Base-by-base conservation (phyloP, 2,113 vertebrate genomes). In the Nyctibius bracteatus region DNA sequence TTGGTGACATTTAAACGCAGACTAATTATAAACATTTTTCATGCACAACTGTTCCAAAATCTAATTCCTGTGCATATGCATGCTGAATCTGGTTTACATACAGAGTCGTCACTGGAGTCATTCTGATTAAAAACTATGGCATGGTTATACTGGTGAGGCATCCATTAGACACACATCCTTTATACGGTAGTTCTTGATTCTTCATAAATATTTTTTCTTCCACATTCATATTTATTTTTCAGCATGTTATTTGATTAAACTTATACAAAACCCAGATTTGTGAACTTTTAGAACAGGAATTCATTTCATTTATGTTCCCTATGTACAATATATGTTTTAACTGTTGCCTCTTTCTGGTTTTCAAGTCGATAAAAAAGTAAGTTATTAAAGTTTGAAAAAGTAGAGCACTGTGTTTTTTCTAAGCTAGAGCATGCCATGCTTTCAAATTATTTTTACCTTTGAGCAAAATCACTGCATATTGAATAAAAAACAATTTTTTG, bases 391-490 rank as follows among this genome's bases (percentile, higher is more conserved):
- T 97, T 90, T 65, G 80, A 96, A 97, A 97, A 97, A 94, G 90
- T 92, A 81, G 89, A 97, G 43, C 58, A 95, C 52, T 78, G 49
- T 92, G 35, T 58, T 78, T 95, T 96, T 90, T 94, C 92, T 97
- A 94, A 91, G 65, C 74, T 95, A 80, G 74, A 92, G 46, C 70
- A 89, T 92, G 72, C 66, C 49, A 67, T 3, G 27, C 59, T 92
- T 96, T 97, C 91, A 97, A 94, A 96, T 83, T 75, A 28, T 86
- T 97, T 97, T 96, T 95, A 94, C 91, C 93, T 98, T 97, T 96
- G 71, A 97, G 95, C 63, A 92, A 98, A 98, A 96, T 95, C 57
- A 82, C 87, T 90, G 47, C 31, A 24, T 96, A 90, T 28, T 94
- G 94, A 97, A 97, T 96, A 81, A 97, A 97, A 98, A 96, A 35